Percentiles rank a stretch among this genome's conserved stretches.
phyloP scores from a whole-genome alignment of 2,888 invertebrate genomes.

The Pristionchus japonicus region DNA sequence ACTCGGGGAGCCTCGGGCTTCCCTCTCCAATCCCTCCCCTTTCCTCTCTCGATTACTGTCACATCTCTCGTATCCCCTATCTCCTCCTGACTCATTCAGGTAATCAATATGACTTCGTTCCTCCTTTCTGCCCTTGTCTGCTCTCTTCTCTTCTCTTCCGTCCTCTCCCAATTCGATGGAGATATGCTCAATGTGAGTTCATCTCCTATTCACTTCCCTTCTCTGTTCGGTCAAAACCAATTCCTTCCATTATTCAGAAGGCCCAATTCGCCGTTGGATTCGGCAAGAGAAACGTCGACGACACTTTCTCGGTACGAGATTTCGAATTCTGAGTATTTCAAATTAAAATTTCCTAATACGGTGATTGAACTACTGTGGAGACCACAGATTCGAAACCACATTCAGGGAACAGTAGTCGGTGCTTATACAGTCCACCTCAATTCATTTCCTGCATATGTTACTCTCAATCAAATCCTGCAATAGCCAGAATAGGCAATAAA shows the following conservation, averaged over 20 bases:
- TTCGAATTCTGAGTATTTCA: background rate
- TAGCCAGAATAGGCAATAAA: too few relatives aligned
- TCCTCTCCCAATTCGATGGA: slow-evolving; percentile 21
- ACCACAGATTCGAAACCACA: background rate
- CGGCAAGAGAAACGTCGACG: slow-evolving; percentile 39
- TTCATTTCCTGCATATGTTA: too few relatives aligned
- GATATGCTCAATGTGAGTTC: slow-evolving; percentile 37
- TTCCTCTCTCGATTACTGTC: background rate
- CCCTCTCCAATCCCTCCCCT: background rate
- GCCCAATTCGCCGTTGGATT: slow-evolving; percentile 40
- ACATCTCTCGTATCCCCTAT: background rate
- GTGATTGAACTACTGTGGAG: background rate
- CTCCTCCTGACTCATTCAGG: background rate
- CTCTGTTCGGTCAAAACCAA: background rate
- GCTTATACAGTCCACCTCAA: too few relatives aligned
- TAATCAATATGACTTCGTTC: slow-evolving; percentile 33
- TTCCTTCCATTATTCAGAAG: slow-evolving; percentile 19
- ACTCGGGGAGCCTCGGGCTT: background rate
- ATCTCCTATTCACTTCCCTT: background rate
- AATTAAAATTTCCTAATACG: background rate
- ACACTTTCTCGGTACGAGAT: background rate
- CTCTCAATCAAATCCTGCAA: too few relatives aligned
- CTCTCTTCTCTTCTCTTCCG: slow-evolving; percentile 24
- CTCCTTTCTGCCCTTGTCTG: slow-evolving; percentile 13
- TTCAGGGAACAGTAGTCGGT: too few relatives aligned